Evolutionary conservation across 2,888 invertebrate species (phyloP), one percentile per base, ranked within the genome.

Genomic region (Macrosiphum euphorbiae): DNA sequence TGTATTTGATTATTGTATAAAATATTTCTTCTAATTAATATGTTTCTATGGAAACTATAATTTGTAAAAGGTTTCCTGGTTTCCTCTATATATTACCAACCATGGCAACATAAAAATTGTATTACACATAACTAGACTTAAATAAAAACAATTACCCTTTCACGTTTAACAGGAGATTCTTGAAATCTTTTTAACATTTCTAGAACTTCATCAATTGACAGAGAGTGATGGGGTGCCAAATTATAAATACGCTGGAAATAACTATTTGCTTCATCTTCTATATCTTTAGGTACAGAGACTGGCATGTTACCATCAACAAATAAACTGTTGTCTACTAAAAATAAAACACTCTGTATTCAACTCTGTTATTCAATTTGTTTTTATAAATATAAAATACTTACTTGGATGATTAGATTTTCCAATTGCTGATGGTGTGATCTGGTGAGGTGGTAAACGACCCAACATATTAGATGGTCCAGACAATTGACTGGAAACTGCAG

Each of bases 181-280:
- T 99, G 98, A 96, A 99, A 99, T 95, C 98, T 97, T 95, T 99
- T 99, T 94, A 99, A 96, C 98, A 99, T 98, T 91, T 99, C 98
- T 5, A 99, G 96, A 0, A 99, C 99, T 96, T 99, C 99, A 95
- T 99, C 99, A 94, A 99, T 99, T 0, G 99, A 98, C 94, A 99
- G 96, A 4, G 98, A 98, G 0, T 98, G 98, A 96, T 98, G 98
- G 24, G 99, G 98, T n/a, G 99, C 98, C 96, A 99, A 98, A 96
- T 99, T 99, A 96, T 99, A 99, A 95, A 99, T 99, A 95, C 99
- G 97, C 96, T 99, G 99, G 96, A 99, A 99, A 96, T 99, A 99
- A 92, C 98, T 98, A 96, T 99, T 99, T 0, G 99, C 99, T 96
- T 99, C 99, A 95, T 99, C 99, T 96, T 99, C 99, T 86, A 99